Percentiles rank a stretch among this genome's conserved stretches.
phyloP scores from a whole-genome alignment of 2,888 invertebrate genomes.

The Graphium colonna region DNA sequence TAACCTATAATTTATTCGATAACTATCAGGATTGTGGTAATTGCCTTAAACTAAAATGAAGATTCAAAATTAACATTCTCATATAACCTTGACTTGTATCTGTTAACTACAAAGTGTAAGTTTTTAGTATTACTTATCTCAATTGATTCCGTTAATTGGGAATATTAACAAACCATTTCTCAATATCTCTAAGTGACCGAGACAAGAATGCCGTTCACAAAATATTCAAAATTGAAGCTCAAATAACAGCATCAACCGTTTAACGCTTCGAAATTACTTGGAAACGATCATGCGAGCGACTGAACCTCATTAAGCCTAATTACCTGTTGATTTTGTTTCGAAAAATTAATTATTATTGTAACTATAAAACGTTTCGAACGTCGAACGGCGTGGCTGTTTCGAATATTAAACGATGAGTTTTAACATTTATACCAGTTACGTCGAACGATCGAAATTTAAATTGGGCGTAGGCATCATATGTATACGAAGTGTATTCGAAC shows the following conservation, averaged over 20 bases:
- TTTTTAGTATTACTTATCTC: not conserved
- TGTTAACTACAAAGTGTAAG: not conserved
- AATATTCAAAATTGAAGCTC: not conserved
- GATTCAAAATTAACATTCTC: not conserved
- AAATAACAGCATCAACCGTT: slow-evolving; percentile 4
- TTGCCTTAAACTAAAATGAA: not conserved
- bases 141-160: not conserved
- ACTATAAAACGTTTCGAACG: slow-evolving; percentile 5
- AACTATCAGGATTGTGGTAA: not conserved
- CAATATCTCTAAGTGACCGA: slow-evolving; percentile 1
- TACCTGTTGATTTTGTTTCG: slow-evolving; percentile 8
- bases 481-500: slow-evolving; percentile 1
- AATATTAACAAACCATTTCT: slow-evolving; percentile 8
- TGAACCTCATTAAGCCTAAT: slow-evolving; percentile 8
- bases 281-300: slow-evolving; percentile 7
- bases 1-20: not conserved
- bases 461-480: not conserved
- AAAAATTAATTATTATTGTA: slow-evolving; percentile 8
- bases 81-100: not conserved
- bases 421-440: slow-evolving; percentile 4
- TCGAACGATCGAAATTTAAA: slow-evolving; percentile 6
- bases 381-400: slow-evolving; percentile 2
- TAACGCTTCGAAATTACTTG: slow-evolving; percentile 5
- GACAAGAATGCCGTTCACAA: slow-evolving; percentile 1
- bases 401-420: slow-evolving; percentile 15